Conservation (phyloP, 1,140 invertebrate species). For the Bombus waltoni region DNA sequence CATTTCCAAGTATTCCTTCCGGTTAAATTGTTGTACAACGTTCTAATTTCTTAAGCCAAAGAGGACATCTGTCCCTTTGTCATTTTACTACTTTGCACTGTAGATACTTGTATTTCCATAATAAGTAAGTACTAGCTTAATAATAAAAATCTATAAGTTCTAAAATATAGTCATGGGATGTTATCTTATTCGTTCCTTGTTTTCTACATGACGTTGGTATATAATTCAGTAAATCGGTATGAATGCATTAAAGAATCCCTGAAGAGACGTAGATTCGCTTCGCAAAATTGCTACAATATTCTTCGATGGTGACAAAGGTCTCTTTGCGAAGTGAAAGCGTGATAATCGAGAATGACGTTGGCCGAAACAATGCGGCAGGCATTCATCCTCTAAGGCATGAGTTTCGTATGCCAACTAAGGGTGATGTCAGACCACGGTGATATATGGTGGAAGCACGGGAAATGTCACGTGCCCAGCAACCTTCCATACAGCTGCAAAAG, state of each 20-base stretch:
- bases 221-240: neutral
- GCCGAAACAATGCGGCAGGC: constrained; percentile 74
- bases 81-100: neutral
- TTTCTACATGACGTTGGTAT: neutral
- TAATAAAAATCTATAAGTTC: neutral
- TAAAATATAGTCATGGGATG: neutral
- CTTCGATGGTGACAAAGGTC: constrained; percentile 29
- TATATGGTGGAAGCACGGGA: constrained; percentile 71
- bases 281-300: neutral
- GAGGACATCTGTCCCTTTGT: neutral
- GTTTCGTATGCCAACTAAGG: constrained; percentile 54
- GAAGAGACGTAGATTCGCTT: neutral
- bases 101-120: neutral
- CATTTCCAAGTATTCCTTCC: constrained; percentile 37
- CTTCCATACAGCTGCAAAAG: constrained; percentile 55
- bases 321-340: constrained; percentile 37
- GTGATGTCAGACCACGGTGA: constrained; percentile 74
- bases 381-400: constrained; percentile 52
- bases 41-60: constrained; percentile 37
- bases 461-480: constrained; percentile 71
- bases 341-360: constrained; percentile 74
- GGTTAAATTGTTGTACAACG: constrained; percentile 53
- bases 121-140: neutral
- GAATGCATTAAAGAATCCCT: neutral
- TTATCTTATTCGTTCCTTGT: neutral